phyloP scores from a whole-genome alignment of 2,797 vertebrate species.

The Mormyrops attenuatus region DNA sequence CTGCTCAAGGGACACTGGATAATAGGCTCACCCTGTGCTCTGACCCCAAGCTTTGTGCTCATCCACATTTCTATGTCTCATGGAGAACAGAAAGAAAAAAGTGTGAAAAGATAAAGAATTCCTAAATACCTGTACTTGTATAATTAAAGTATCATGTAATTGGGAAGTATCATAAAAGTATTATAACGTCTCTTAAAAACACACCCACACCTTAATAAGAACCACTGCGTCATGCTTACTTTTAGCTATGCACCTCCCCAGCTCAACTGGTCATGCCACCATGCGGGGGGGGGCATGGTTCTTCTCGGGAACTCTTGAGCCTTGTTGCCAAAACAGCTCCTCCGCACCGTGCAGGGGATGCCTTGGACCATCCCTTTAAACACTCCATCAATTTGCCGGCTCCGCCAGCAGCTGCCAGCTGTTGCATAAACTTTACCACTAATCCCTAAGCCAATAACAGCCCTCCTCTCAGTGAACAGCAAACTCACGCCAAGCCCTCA shows the following conservation, averaged over 20 bases:
- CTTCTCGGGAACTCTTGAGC: not conserved
- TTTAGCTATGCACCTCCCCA: not conserved
- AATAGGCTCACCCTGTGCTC: not conserved
- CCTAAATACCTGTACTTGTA: not conserved
- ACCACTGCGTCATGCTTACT: not conserved
- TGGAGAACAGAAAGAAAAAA: not conserved
- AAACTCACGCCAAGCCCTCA: not conserved
- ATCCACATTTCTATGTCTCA: not conserved
- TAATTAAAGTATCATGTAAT: not conserved
- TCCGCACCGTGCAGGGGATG: slow-evolving; percentile 30
- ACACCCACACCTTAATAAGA: not conserved
- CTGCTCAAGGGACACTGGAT: not conserved
- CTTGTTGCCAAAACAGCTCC: not conserved
- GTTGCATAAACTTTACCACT: not conserved
- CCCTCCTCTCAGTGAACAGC: not conserved
- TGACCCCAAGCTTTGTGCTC: not conserved
- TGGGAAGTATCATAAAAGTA: not conserved
- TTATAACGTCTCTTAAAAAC: not conserved
- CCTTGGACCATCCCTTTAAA: not conserved
- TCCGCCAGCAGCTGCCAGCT: slow-evolving; percentile 12
- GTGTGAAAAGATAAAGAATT: not conserved
- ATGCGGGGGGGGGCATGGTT: not conserved
- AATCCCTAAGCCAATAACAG: slow-evolving; percentile 23
- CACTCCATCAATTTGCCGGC: slow-evolving; percentile 8
- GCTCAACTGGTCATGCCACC: not conserved